A percentile compares a stretch with the other conserved stretches of the same genome.
Conservation (phyloP, 2,797 vertebrate genomes). For the Megalops cyprinoides region DNA sequence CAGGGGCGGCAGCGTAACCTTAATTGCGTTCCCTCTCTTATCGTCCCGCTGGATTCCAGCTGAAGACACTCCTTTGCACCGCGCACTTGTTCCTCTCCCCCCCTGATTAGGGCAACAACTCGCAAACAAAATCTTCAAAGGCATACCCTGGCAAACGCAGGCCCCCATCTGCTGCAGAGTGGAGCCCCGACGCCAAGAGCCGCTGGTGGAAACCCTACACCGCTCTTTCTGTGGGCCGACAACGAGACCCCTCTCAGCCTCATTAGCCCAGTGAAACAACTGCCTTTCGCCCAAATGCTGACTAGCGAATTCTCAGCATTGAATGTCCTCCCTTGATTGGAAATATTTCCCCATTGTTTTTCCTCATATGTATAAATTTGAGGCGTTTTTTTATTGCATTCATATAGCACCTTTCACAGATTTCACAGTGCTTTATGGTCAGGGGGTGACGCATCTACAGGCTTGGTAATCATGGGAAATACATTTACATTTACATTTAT, state of each 20-base stretch:
- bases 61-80: neutral
- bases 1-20: neutral
- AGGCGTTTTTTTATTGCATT: neutral
- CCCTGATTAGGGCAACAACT: neutral
- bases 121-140: slow-evolving; percentile 20
- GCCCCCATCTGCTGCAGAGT: neutral
- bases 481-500: too few species aligned
- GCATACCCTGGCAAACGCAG: neutral
- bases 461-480: neutral
- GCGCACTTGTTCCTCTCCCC: slow-evolving; percentile 3
- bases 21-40: neutral
- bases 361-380: neutral
- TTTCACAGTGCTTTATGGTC: too few species aligned
- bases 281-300: neutral
- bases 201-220: neutral
- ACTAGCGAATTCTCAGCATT: neutral
- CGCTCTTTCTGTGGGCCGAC: neutral
- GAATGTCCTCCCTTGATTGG: neutral
- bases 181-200: too few species aligned
- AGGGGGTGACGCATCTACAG: too few species aligned
- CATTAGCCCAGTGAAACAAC: neutral
- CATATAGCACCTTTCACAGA: too few species aligned
- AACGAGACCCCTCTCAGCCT: neutral
- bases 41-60: neutral
- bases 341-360: neutral